Evolutionary conservation across 2,888 invertebrate species (phyloP), one percentile per base, ranked within the genome.

Genomic region (Yponomeuta plumbellus): DNA sequence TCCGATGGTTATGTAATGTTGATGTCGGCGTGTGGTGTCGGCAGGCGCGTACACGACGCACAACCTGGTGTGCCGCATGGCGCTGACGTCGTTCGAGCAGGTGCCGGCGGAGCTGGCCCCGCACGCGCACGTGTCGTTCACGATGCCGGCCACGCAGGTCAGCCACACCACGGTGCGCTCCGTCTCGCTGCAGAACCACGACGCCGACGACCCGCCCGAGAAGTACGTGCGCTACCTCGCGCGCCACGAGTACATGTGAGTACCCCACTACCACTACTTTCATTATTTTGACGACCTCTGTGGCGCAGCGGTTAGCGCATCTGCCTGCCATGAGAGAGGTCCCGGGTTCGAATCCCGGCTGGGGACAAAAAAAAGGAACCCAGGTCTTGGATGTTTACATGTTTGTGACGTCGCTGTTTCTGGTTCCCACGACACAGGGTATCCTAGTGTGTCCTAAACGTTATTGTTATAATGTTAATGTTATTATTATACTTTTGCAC

Each of bases 171-270:
- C 98, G 56, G 97, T 98, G 73, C 94, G 99, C 74, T 99, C 98
- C 73, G 97, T 97, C 63, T 97, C 97, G 79, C 94, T 98, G 75
- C 96, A 96, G 84, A 94, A 95, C 80, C 96, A 96, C 72, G 96
- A 96, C 77, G 93, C n/a, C n/a, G n/a, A 94, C 79, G 96, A 95
- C 76, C 98, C 99, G 39, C 99, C 99, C 17, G 99, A 99, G 92
- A 99, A 99, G 92, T 99, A 98, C 91, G 99, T 99, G 68, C 93
- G 98, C 73, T 98, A 99, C 90, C 93, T 98, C 73, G 98, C 99
- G 66, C 93, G 98, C 69, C 99, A 99, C 91, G 98, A 98, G 88
- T 98, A 98, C 92, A 94, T 93, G 96, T 96, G 81, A 92, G 88
- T 86, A 71, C n/a, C 11, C 13, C 44, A 11, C 11, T 11, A 26